phyloP scores from a whole-genome alignment of 2,888 invertebrate genomes.

The Euspilapteryx auroguttella region DNA sequence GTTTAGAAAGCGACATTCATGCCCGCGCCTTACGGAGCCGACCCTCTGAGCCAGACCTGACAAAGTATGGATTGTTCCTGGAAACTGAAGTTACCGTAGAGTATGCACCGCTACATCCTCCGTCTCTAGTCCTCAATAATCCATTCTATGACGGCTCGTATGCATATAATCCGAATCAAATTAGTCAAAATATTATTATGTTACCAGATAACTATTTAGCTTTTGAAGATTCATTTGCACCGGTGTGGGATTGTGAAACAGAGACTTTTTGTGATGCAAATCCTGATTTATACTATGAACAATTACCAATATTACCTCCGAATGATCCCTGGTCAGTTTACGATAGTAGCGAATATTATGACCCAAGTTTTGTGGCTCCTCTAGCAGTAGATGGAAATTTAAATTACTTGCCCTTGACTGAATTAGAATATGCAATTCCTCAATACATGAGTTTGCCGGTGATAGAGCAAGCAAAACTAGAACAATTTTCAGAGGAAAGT shows the following conservation, averaged over 20 bases:
- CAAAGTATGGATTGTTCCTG: slow-evolving; percentile 38
- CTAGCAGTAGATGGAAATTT: slow-evolving; percentile 12
- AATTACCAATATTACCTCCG: slow-evolving; percentile 35
- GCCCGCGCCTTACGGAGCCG: slow-evolving; percentile 21
- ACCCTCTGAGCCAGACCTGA: slow-evolving; percentile 48
- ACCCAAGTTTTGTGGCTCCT: slow-evolving; percentile 22
- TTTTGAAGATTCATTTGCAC: slow-evolving; percentile 56
- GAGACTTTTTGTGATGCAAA: slow-evolving; percentile 26
- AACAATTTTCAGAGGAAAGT: slow-evolving; percentile 17
- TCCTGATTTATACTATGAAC: slow-evolving; percentile 35
- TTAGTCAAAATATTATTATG: slow-evolving; percentile 32
- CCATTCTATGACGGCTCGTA: slow-evolving; percentile 52
- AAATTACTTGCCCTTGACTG: slow-evolving; percentile 42
- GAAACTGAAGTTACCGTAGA: slow-evolving; percentile 40
- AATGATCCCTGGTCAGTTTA: slow-evolving; percentile 49
- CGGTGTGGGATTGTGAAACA: slow-evolving; percentile 43
- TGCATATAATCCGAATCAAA: slow-evolving; percentile 26
- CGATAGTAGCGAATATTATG: slow-evolving; percentile 33
- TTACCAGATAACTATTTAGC: slow-evolving; percentile 52
- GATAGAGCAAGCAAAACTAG: slow-evolving; percentile 23
- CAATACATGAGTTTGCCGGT: slow-evolving; percentile 44
- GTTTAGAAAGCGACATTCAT: slow-evolving; percentile 23
- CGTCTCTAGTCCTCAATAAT: slow-evolving; percentile 47
- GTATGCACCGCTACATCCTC: slow-evolving; percentile 25
- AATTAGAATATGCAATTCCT: slow-evolving; percentile 45